phyloP scores from a whole-genome alignment of 2,888 invertebrate genomes.

The Calliphora vomitoria region DNA sequence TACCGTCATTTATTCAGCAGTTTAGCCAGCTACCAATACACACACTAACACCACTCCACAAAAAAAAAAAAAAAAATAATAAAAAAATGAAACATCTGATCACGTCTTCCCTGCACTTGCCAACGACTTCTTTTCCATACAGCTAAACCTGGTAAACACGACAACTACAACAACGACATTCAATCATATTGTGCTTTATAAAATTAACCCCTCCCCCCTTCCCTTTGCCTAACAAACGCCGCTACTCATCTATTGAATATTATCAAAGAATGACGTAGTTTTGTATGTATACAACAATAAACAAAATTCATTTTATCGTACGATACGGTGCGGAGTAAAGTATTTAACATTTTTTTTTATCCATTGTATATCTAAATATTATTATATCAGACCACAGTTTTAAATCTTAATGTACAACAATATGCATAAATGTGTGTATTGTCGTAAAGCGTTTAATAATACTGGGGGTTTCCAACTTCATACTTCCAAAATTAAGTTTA shows the following conservation, averaged over 20 bases:
- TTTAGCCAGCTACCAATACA: background rate
- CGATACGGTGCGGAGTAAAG: conserved; percentile 70
- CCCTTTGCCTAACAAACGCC: background rate
- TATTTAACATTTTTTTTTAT: conserved; percentile 17
- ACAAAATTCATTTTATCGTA: conserved; percentile 65
- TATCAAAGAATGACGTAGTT: conserved; percentile 48
- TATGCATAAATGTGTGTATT: background rate
- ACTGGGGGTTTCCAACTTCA: background rate
- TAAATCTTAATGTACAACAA: background rate
- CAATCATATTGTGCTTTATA: background rate
- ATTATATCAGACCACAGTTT: conserved; percentile 1
- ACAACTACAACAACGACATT: background rate
- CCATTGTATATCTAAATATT: background rate
- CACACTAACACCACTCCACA: background rate
- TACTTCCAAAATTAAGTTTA: background rate
- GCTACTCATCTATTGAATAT: conserved; percentile 15
- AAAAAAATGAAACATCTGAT: conserved; percentile 42
- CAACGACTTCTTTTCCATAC: background rate
- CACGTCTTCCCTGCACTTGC: conserved; percentile 6
- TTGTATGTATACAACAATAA: conserved; percentile 5
- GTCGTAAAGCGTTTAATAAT: background rate
- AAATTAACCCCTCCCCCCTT: background rate
- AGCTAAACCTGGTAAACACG: background rate
- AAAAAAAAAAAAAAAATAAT: too few species aligned
- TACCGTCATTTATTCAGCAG: background rate